Evolutionary conservation across 2,888 invertebrate genomes (phyloP).

Genomic region (Lacanobia wlatinum): DNA sequence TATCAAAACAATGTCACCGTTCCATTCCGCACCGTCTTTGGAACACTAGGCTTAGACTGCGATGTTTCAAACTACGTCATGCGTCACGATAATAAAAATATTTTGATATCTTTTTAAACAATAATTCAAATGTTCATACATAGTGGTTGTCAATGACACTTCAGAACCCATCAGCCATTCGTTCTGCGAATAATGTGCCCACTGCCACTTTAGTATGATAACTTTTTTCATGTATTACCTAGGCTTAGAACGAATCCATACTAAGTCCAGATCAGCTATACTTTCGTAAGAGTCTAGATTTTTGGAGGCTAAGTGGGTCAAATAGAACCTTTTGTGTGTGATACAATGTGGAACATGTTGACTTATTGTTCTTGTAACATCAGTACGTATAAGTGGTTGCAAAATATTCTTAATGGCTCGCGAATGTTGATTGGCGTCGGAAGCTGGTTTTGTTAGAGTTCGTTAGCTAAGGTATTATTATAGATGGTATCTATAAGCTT

Average conservation of each 20-base stretch:
- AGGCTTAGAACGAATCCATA: slow-evolving; percentile 27
- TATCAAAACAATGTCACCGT: no score
- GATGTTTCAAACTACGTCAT: no score
- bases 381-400: slow-evolving; percentile 24
- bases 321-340: slow-evolving; percentile 73
- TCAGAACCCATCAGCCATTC: no score
- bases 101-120: no score
- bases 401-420: slow-evolving; percentile 41
- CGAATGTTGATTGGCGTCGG: slow-evolving; percentile 28
- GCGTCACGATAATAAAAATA: no score
- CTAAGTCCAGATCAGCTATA: slow-evolving; percentile 57
- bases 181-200: no score
- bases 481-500: slow-evolving; percentile 24
- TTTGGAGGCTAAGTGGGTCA: slow-evolving; percentile 69
- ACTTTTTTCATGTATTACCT: neutral
- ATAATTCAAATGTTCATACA: no score
- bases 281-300: slow-evolving; percentile 66
- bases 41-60: no score
- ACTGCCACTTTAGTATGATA: neutral
- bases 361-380: slow-evolving; percentile 53
- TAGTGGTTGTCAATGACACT: no score
- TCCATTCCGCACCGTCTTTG: no score
- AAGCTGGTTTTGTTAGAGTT: slow-evolving; percentile 22
- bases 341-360: slow-evolving; percentile 64
- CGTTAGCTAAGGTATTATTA: slow-evolving; percentile 35